These are phyloP conservation scores for Gouania willdenowi DNA, from an alignment of 2,797 vertebrate species.

Conservation along the genomic window DNA sequence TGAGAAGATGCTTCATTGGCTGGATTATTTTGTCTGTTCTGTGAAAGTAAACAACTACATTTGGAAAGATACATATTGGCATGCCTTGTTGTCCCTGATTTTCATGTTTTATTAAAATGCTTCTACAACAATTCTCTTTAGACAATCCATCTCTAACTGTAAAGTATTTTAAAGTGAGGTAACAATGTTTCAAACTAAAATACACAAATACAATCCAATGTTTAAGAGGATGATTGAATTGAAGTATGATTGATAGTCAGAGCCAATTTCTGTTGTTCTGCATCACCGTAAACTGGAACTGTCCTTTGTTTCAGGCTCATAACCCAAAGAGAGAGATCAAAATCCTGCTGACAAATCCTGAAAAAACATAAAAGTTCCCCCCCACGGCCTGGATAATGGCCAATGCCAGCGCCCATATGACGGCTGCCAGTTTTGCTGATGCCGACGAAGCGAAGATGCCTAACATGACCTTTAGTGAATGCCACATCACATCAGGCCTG, in stretches of 20 bases:
- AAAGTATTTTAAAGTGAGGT: no score
- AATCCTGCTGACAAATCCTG: conserved; percentile 60
- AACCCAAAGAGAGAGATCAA: conserved; percentile 53
- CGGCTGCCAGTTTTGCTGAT: conserved; percentile 74
- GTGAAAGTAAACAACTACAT: neutral
- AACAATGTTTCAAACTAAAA: no score
- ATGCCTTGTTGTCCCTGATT: no score
- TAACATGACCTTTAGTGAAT: conserved; percentile 98
- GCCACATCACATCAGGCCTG: conserved; percentile 94
- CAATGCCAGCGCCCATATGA: conserved; percentile 76
- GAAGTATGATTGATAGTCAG: conserved; percentile 24
- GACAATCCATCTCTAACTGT: no score
- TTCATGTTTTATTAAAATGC: no score
- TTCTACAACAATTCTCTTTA: no score
- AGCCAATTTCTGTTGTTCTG: conserved; percentile 26
- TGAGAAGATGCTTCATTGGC: neutral
- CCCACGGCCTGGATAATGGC: conserved; percentile 66
- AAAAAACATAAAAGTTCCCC: conserved; percentile 49
- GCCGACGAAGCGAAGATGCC: conserved; percentile 76
- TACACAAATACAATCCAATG: no score
- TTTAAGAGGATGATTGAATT: no score
- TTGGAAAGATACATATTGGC: no score
- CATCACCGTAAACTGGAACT: conserved; percentile 9
- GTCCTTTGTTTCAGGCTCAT: neutral
- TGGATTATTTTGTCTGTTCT: neutral